phyloP scores from a whole-genome alignment of 2,888 invertebrate genomes.

The Clanis bilineata region DNA sequence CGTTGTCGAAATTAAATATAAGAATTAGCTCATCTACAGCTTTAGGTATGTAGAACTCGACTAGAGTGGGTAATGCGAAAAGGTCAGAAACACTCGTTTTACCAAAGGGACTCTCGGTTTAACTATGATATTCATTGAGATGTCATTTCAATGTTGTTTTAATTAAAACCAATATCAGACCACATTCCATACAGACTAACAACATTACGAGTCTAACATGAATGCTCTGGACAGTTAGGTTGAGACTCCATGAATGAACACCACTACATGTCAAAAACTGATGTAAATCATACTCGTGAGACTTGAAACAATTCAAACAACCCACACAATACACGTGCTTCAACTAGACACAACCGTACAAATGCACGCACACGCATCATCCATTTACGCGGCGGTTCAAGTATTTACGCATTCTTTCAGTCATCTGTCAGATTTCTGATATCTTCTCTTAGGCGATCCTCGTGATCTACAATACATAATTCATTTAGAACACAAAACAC shows the following conservation, averaged over 20 bases:
- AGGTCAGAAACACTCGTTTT: not conserved
- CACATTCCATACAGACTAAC: not conserved
- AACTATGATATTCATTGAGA: not conserved
- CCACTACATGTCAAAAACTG: not conserved
- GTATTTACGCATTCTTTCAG: conserved; percentile 2
- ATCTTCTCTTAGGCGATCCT: not conserved
- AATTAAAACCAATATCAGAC: not conserved
- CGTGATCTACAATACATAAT: not conserved
- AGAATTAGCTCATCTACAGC: conserved; percentile 7
- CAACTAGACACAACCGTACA: not conserved
- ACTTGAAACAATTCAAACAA: not conserved
- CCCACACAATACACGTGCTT: not conserved
- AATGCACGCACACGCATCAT: not conserved
- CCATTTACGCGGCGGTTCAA: not conserved
- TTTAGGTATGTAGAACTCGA: not conserved
- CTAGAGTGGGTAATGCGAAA: not conserved
- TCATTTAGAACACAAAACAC: too few relatives aligned
- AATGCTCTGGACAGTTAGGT: not conserved
- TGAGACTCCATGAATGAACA: not conserved
- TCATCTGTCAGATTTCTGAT: not conserved
- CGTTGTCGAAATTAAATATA: not conserved
- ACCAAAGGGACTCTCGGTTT: not conserved
- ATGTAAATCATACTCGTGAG: not conserved
- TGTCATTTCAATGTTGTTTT: not conserved
- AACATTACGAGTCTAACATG: not conserved